phyloP scores from a whole-genome alignment of 2,888 invertebrate genomes.

The Allophyes oxyacanthae region DNA sequence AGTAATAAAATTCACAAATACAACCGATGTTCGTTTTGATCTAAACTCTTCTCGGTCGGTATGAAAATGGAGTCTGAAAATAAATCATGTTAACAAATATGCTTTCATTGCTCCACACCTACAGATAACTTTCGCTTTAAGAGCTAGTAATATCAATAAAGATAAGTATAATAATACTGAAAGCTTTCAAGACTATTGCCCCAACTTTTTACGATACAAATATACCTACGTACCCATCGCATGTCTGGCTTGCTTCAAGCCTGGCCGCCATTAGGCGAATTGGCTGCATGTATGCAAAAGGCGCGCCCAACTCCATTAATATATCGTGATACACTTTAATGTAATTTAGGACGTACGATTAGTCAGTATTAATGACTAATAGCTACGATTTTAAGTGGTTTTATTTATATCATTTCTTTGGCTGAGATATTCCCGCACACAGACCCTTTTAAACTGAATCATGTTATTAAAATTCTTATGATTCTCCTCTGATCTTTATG shows the following conservation, averaged over 20 bases:
- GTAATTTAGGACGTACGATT: slow-evolving; percentile 38
- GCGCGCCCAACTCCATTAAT: slow-evolving; percentile 32
- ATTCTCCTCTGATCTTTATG: no score
- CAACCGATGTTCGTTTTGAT: no score
- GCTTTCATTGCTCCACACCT: no score
- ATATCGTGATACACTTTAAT: slow-evolving; percentile 33
- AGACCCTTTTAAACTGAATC: no score
- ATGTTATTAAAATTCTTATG: no score
- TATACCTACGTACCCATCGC: slow-evolving; percentile 13
- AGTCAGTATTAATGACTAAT: slow-evolving; percentile 49
- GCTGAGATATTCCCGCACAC: no score
- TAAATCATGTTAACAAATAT: no score
- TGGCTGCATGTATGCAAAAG: slow-evolving; percentile 38
- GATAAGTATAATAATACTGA: slow-evolving; percentile 17
- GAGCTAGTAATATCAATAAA: slow-evolving; percentile 1
- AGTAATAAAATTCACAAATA: no score
- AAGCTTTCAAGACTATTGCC: slow-evolving; percentile 34
- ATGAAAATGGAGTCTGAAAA: no score
- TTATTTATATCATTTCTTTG: slow-evolving; percentile 34
- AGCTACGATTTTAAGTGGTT: slow-evolving; percentile 30
- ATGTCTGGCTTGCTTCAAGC: slow-evolving; percentile 47
- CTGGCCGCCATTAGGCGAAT: slow-evolving; percentile 40
- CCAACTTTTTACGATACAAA: slow-evolving; percentile 12
- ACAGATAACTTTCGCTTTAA: neutral
- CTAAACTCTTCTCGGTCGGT: no score